Base-by-base conservation (phyloP, 1,140 invertebrate species). In the Adelges cooleyi region DNA sequence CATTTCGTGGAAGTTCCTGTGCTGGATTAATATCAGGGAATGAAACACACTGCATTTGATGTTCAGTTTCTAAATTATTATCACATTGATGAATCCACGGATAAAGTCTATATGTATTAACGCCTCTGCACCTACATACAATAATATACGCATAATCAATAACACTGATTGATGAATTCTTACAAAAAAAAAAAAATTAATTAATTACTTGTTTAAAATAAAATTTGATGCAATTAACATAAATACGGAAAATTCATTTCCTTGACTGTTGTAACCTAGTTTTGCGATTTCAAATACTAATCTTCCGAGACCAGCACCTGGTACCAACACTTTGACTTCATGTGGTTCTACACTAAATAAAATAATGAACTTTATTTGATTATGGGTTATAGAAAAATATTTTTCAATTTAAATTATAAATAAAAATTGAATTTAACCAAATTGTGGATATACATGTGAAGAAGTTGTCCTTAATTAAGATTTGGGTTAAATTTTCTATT, bases 211-310 rank as follows among this genome's bases (percentile, higher is more conserved):
- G 76, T 98, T 98, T 15, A 98, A 78, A 50, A 98, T 85, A 77
- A 95, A 98, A 76, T 95, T 93, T 22, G 94, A 95, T 1, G 92
- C 89, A 71, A 98, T 90, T 1, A 98, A 77, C 95, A 99, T 98
- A 73, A 95, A 97, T 2, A 98, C 81, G 40, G 91, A 95, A 76
- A 95, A 97, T 78, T 99, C 95, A 74, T 98, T 99, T 68, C 95
- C 96, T 78, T 98, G 90, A 72, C 93, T 96, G 8, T 80, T 82
- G 74, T 88, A 98, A 5, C 95, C 95, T 42, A 83, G 77, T 67
- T 80, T 82, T 0, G 94, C 92, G 13, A 99, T 85, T 77, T 99
- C 95, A 78, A 87, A 97, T 0, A 92, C 89, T 1, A 99, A 77
- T 66, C 96, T 78, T 2, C 94, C 95, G 5, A 99, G 77, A 0